A percentile compares a stretch with the other conserved stretches of the same genome.
Evolutionary conservation across 1,140 invertebrate genomes (phyloP).

Genomic region (Bursaphelenchus mucronatus): DNA sequence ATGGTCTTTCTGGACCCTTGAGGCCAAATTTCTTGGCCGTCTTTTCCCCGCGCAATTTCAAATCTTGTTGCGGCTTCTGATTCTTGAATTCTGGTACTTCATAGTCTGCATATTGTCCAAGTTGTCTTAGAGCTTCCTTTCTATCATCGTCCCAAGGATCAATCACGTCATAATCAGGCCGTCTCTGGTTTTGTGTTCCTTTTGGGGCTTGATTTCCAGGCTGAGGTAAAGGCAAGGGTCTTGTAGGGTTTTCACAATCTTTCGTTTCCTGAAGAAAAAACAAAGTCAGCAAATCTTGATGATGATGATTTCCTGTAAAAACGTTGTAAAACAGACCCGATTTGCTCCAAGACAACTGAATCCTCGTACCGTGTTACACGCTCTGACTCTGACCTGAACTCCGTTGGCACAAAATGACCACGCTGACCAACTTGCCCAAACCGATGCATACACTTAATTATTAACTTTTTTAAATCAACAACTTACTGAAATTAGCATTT

Average conservation of each 20-base stretch:
- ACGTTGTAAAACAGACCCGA: constrained; percentile 21
- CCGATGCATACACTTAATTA: constrained; percentile 53
- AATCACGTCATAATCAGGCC: constrained; percentile 43
- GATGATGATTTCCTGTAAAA: constrained; percentile 12
- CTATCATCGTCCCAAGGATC: constrained; percentile 56
- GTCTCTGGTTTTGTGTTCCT: neutral
- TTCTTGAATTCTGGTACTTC: constrained; percentile 27
- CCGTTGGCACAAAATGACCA: constrained; percentile 57
- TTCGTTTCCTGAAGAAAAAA: constrained; percentile 36
- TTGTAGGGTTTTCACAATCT: constrained; percentile 37
- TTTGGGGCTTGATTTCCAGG: neutral
- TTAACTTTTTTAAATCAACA: constrained; percentile 7
- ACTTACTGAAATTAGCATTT: constrained; percentile 50
- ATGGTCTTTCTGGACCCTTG: too few species aligned
- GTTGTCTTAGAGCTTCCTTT: constrained; percentile 46
- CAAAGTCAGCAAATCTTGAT: too few species aligned
- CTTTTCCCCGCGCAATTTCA: constrained; percentile 16
- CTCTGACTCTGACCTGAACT: constrained; percentile 54
- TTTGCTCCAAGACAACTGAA: constrained; percentile 58
- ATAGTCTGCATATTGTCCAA: constrained; percentile 50
- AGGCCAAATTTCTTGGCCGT: constrained; percentile 5
- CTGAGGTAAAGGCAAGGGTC: neutral
- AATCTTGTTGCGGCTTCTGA: constrained; percentile 1
- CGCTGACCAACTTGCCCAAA: constrained; percentile 59
- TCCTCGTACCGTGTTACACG: constrained; percentile 60